Conservation (phyloP, 2,797 vertebrate species). For the Catharus ustulatus region DNA sequence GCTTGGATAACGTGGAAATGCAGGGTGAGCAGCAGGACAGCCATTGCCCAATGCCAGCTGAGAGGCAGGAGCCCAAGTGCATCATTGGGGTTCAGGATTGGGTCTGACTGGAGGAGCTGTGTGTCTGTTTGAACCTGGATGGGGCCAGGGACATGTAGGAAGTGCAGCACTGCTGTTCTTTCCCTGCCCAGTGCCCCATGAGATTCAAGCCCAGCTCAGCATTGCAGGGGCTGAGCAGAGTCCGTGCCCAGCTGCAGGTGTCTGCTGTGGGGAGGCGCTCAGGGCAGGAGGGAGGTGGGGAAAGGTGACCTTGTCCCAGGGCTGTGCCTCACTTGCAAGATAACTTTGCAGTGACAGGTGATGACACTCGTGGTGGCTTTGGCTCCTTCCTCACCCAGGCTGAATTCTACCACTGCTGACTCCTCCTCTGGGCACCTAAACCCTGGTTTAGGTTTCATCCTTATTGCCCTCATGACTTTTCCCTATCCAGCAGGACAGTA, state of each 20-base stretch:
- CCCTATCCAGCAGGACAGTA: background rate
- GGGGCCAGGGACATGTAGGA: background rate
- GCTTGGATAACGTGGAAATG: background rate
- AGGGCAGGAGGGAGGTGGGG: background rate
- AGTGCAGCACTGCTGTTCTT: background rate
- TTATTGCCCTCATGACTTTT: background rate
- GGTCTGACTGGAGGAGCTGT: too few species aligned
- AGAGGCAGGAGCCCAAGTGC: too few species aligned
- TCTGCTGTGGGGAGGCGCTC: background rate
- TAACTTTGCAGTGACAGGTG: background rate
- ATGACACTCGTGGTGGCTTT: background rate
- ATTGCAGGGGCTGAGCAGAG: background rate
- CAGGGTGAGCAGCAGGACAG: background rate
- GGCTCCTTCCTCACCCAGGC: background rate
- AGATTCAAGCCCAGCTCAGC: background rate
- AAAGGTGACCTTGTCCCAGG: background rate
- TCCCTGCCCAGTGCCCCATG: rapidly evolving
- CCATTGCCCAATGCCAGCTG: too few species aligned
- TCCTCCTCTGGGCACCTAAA: background rate
- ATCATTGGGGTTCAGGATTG: too few species aligned
- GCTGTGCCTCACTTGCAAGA: background rate
- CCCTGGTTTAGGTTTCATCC: background rate
- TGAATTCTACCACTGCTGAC: background rate
- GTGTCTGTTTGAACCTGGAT: background rate
- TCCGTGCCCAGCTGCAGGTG: background rate